phyloP scores from a whole-genome alignment of 1,140 invertebrate genomes.

The Hycleus phaleratus region DNA sequence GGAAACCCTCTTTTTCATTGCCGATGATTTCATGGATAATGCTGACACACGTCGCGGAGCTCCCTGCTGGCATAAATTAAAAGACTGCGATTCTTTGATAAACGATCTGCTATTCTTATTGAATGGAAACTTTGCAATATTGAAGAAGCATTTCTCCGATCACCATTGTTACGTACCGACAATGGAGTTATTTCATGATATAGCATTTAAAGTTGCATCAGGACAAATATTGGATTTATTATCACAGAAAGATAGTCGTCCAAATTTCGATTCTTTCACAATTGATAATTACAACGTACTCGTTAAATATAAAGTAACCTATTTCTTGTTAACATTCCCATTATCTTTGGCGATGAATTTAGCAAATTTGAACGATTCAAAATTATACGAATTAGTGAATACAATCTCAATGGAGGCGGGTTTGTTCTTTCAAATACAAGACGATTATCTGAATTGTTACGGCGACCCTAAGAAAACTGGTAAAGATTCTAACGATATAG shows the following conservation, averaged over 20 bases:
- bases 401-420: slow-evolving; percentile 90
- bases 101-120: slow-evolving; percentile 85
- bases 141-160: slow-evolving; percentile 69
- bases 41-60: slow-evolving; percentile 72
- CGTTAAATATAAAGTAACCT: slow-evolving; percentile 92
- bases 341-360: slow-evolving; percentile 82
- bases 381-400: slow-evolving; percentile 76
- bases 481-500: slow-evolving; percentile 87
- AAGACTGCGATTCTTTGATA: slow-evolving; percentile 44
- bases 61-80: slow-evolving; percentile 58
- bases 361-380: slow-evolving; percentile 56
- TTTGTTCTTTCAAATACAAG: slow-evolving; percentile 93
- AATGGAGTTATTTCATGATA: slow-evolving; percentile 80
- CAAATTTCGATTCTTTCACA: slow-evolving; percentile 68
- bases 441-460: slow-evolving; percentile 93
- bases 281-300: slow-evolving; percentile 83
- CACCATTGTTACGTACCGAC: slow-evolving; percentile 73
- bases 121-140: slow-evolving; percentile 64
- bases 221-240: slow-evolving; percentile 67
- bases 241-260: slow-evolving; percentile 49
- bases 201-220: slow-evolving; percentile 69
- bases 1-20: slow-evolving; percentile 79
- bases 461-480: slow-evolving; percentile 78
- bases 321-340: slow-evolving; percentile 91
- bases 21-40: slow-evolving; percentile 89